A percentile compares a stretch with the other conserved stretches of the same genome.
Conservation (phyloP, 2,113 vertebrate species). For the Ceyx melanurus region DNA sequence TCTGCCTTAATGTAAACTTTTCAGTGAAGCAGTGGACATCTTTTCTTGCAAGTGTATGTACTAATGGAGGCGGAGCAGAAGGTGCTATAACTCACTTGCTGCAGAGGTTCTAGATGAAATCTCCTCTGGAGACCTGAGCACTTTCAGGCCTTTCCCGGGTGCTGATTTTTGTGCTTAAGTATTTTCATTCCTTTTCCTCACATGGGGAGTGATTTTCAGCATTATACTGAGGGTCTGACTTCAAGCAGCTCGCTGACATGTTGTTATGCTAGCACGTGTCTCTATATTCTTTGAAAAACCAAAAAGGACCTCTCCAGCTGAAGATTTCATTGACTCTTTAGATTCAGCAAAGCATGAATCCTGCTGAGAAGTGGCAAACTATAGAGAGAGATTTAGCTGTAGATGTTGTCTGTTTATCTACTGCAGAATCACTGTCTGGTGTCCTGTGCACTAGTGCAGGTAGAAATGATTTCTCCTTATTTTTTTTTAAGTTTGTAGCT, state of each 20-base stretch:
- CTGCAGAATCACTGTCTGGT: slow-evolving; percentile 49
- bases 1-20: slow-evolving; percentile 43
- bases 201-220: neutral
- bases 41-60: neutral
- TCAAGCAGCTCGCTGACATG: neutral
- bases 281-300: neutral
- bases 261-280: neutral
- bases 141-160: neutral
- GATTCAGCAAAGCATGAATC: slow-evolving; percentile 25
- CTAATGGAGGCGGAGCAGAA: slow-evolving; percentile 15
- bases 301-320: slow-evolving; percentile 2
- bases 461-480: slow-evolving; percentile 67
- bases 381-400: slow-evolving; percentile 6
- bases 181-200: slow-evolving; percentile 16
- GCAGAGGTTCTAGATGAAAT: neutral
- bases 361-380: slow-evolving; percentile 26
- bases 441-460: slow-evolving; percentile 1
- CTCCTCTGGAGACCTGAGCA: neutral
- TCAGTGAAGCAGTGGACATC: slow-evolving; percentile 13
- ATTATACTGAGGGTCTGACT: neutral
- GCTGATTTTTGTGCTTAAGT: neutral
- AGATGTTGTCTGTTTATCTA: slow-evolving; percentile 18
- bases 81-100: neutral
- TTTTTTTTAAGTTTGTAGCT: slow-evolving; percentile 67
- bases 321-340: slow-evolving; percentile 16